Evolutionary conservation across 2,113 vertebrate species (phyloP), one percentile per base, ranked within the genome.

Genomic region (Octodon degus): DNA sequence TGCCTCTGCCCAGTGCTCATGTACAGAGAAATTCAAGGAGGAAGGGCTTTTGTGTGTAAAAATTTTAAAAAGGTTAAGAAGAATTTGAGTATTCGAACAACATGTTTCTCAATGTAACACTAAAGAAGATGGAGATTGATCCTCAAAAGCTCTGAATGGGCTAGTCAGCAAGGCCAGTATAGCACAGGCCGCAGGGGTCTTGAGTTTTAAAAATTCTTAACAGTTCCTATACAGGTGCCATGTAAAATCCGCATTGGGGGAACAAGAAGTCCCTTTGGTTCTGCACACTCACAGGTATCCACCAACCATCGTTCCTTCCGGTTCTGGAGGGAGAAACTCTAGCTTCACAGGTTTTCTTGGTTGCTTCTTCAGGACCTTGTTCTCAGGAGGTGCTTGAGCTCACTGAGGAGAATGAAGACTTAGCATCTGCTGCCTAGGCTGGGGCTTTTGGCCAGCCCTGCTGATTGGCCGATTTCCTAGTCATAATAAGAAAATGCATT

Each of bases 121-220:
- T 11, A 20, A 79, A 25, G 40, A 47, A 53, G 12, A 53, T 53
- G 50, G 50, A 13, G 50, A 53, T 13, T 11, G 50, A 53, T 53
- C 50, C 50, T 53, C 50, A 53, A 53, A 53, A 62, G 25, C 47
- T 53, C 5, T 1, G 63, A 76, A 24, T 1, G 34, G 24, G 27
- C 60, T 50, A 6, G 0, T n/a, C n/a, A 6, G 6, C 68, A 4
- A 8, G 70, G 1, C 1, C 8, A 53, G 25, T n/a, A 43, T 6
- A 14, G 12, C 24, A 5, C 4, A 13, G 24, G 16, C 80, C 12
- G 22, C n/a, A 7, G 16, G 19, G 11, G 62, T 3, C 19, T 22
- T 6, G 5, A 2, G 17, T 53, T 53, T 53, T 53, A 53, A 19
- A 37, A 40, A 40, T 53, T 7, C 1, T 53, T 11, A 5, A 20